Evolutionary conservation across 2,113 vertebrate genomes (phyloP).

Genomic region (Ceratotherium simum): DNA sequence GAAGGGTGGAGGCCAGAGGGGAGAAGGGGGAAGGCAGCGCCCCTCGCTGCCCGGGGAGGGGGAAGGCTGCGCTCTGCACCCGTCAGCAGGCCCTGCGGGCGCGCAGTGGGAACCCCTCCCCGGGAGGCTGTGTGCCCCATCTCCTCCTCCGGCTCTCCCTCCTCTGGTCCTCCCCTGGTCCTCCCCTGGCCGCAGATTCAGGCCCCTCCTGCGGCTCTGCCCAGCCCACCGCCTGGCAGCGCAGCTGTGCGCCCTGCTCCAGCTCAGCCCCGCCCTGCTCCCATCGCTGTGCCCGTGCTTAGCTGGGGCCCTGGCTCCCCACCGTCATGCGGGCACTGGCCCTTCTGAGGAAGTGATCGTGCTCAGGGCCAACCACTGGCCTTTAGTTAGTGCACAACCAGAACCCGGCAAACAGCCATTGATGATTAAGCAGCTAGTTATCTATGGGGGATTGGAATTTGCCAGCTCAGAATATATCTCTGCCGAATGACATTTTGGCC

Average conservation of each 20-base stretch:
- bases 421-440: no score
- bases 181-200: no score
- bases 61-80: background rate
- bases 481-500: no score
- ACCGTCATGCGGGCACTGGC: background rate
- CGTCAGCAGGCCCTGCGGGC: background rate
- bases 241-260: background rate
- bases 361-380: background rate
- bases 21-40: background rate
- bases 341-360: background rate
- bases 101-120: background rate
- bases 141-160: background rate
- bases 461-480: no score
- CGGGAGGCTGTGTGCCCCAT: accelerated
- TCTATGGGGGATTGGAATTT: no score
- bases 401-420: no score
- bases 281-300: background rate
- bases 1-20: background rate
- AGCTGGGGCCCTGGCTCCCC: background rate
- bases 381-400: background rate
- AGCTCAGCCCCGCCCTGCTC: no score
- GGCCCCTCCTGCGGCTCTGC: background rate
- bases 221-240: no score
- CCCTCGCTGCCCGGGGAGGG: background rate
- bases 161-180: background rate